phyloP scores from a whole-genome alignment of 2,888 invertebrate species.

The Isoperla grammatica region DNA sequence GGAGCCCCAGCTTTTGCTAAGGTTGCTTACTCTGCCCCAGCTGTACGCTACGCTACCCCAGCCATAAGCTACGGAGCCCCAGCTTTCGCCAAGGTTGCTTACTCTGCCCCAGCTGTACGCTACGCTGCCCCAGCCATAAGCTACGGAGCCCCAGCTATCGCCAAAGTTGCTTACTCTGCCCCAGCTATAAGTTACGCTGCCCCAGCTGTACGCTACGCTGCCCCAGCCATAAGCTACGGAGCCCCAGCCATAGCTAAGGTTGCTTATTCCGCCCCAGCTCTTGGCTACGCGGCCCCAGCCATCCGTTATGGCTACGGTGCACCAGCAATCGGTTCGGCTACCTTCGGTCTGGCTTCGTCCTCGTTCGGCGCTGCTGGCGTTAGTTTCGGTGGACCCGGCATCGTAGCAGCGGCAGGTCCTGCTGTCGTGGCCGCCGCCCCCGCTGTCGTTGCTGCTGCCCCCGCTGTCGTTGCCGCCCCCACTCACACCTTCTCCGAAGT shows the following conservation, averaged over 20 bases:
- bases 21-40: neutral
- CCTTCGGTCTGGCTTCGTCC: neutral
- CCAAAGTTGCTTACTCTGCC: neutral
- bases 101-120: too few species aligned
- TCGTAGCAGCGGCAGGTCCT: neutral
- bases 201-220: neutral
- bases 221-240: neutral
- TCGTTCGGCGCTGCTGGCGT: neutral
- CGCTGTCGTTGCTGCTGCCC: neutral
- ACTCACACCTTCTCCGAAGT: conserved; percentile 38
- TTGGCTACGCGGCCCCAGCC: neutral
- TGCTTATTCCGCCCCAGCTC: neutral
- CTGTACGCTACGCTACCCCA: neutral
- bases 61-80: neutral
- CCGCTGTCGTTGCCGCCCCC: neutral
- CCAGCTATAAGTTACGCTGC: neutral
- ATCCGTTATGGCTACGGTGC: neutral
- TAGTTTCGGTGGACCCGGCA: neutral
- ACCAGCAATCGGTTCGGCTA: neutral
- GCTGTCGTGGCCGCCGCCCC: neutral
- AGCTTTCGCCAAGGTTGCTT: too few species aligned
- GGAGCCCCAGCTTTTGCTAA: neutral
- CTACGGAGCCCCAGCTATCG: too few species aligned
- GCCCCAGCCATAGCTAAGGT: too few species aligned
- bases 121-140: too few species aligned